Conservation (phyloP, 1,140 invertebrate species). For the Hetaerina americana region DNA sequence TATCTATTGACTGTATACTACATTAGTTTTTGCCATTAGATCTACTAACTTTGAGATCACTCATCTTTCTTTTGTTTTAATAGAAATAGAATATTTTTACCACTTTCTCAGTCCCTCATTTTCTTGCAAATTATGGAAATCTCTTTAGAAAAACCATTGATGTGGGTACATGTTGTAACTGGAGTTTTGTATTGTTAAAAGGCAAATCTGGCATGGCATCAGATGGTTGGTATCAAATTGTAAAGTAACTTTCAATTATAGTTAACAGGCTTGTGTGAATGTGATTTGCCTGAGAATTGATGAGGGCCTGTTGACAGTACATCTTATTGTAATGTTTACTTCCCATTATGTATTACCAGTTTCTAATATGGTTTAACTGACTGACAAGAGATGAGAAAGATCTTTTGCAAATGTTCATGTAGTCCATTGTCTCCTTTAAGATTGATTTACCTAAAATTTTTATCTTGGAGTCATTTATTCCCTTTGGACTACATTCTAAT, state of each 20-base stretch:
- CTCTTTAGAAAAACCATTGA: neutral
- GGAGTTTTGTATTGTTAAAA: neutral
- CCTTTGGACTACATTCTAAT: too few relatives aligned
- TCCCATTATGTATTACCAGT: neutral
- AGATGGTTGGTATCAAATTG: neutral
- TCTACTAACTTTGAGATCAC: neutral
- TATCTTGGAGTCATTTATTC: too few relatives aligned
- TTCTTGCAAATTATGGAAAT: neutral
- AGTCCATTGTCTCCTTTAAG: too few relatives aligned
- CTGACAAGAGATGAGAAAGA: too few relatives aligned
- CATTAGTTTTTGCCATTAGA: neutral
- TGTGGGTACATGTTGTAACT: neutral
- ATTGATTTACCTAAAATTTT: too few relatives aligned
- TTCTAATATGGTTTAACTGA: neutral
- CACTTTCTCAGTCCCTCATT: neutral
- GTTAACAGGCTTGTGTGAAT: neutral
- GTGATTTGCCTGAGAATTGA: neutral
- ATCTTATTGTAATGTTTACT: neutral
- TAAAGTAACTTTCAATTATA: neutral
- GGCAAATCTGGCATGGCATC: neutral
- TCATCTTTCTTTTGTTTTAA: neutral
- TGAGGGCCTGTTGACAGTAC: neutral
- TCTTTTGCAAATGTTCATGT: too few relatives aligned
- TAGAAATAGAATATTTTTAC: neutral
- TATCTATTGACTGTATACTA: neutral